These are phyloP conservation scores for Neotoma lepida DNA, from an alignment of 2,113 vertebrate genomes.

Conservation along the genomic window DNA sequence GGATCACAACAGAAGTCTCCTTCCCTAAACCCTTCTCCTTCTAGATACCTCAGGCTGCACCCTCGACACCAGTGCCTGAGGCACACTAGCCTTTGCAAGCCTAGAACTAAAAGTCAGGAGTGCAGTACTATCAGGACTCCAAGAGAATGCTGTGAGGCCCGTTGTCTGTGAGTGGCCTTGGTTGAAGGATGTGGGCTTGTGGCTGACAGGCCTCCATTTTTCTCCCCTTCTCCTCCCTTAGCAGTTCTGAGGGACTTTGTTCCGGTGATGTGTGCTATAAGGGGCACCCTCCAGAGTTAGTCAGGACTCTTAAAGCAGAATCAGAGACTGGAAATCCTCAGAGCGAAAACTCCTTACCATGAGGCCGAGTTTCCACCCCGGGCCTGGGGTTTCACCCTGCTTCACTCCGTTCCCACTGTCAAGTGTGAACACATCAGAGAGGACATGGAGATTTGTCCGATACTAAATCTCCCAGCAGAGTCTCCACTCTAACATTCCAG, in stretches of 20 bases:
- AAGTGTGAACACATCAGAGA: not conserved
- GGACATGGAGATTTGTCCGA: not conserved
- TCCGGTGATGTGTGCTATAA: not conserved
- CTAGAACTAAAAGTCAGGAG: not conserved
- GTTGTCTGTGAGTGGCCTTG: conserved; percentile 12
- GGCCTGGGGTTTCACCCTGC: not conserved
- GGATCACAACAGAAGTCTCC: conserved; percentile 7
- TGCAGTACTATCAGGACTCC: not conserved
- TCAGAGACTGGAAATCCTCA: not conserved
- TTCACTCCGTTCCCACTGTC: not conserved
- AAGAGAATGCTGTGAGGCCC: not conserved
- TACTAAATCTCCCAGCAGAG: not conserved
- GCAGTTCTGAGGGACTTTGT: not conserved
- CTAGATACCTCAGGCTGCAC: not conserved
- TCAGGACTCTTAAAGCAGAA: not conserved
- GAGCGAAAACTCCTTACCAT: not conserved
- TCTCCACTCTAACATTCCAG: not conserved
- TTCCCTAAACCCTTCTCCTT: not conserved
- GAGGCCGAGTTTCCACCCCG: not conserved
- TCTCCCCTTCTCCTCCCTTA: not conserved
- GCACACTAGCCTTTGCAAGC: not conserved
- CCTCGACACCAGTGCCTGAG: not conserved
- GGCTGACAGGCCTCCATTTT: not conserved
- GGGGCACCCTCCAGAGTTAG: not conserved
- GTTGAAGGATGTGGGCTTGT: not conserved